phyloP scores from a whole-genome alignment of 2,113 vertebrate species.

The Thermophis baileyi region DNA sequence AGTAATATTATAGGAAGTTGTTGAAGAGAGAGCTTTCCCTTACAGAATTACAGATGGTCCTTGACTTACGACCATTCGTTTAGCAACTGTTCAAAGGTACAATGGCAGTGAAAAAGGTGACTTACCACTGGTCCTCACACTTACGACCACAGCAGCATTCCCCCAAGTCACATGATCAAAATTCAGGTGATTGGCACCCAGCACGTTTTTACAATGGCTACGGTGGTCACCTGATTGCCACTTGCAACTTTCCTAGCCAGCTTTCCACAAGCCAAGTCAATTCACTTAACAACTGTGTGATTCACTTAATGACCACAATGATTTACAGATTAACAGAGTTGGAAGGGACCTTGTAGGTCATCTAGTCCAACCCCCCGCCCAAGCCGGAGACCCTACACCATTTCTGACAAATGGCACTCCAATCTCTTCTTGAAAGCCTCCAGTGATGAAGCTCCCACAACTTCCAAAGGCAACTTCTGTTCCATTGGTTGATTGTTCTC shows the following conservation, averaged over 20 bases:
- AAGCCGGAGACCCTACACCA: too few species aligned
- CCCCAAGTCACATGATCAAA: not conserved
- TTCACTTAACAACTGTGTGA: not conserved
- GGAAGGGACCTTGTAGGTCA: too few species aligned
- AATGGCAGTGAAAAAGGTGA: not conserved
- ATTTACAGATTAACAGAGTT: too few species aligned
- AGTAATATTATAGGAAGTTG: too few species aligned
- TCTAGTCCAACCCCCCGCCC: too few species aligned
- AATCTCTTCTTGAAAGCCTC: too few species aligned
- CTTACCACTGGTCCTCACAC: not conserved
- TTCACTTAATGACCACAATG: not conserved
- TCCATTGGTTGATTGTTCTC: too few species aligned
- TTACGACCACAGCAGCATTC: not conserved
- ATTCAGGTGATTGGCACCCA: not conserved
- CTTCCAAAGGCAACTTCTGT: too few species aligned
- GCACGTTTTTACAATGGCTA: not conserved
- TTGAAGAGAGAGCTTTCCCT: not conserved
- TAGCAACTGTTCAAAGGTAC: not conserved
- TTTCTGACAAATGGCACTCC: too few species aligned
- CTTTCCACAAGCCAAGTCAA: not conserved
- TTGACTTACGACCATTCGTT: not conserved
- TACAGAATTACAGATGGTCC: not conserved
- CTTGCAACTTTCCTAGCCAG: not conserved
- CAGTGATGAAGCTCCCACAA: too few species aligned
- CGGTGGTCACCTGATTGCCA: not conserved